Percentiles rank a stretch among this genome's conserved stretches.
phyloP scores from a whole-genome alignment of 1,140 invertebrate species.

The Zaprionus ornatus region DNA sequence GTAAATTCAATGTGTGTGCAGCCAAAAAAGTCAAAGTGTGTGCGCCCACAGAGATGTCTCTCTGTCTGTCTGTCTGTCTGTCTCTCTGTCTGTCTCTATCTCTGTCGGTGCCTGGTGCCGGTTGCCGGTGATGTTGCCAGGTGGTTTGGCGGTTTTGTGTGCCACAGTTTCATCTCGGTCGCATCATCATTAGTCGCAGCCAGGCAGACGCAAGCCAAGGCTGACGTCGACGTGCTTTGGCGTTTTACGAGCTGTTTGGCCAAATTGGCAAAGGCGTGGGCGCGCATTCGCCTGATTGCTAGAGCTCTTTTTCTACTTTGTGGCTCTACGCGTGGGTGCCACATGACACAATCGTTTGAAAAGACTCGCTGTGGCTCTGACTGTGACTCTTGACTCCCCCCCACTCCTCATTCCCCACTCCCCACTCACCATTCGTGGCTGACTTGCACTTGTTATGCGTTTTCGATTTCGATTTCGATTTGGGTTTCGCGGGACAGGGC shows the following conservation, averaged over 20 bases:
- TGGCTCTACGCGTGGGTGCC: slow-evolving; percentile 48
- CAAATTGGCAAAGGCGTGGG: slow-evolving; percentile 48
- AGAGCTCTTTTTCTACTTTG: slow-evolving; percentile 1
- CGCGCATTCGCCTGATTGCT: slow-evolving; percentile 35
- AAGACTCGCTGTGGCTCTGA: background rate
- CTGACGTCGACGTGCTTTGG: slow-evolving; percentile 21
- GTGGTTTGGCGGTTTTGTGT: background rate
- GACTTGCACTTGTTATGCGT: slow-evolving; percentile 74
- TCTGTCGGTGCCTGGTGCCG: slow-evolving; percentile 7
- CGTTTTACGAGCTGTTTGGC: slow-evolving; percentile 40
- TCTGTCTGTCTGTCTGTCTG: too few relatives aligned
- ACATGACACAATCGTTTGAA: slow-evolving; percentile 66
- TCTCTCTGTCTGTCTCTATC: too few relatives aligned
- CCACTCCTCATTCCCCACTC: too few relatives aligned
- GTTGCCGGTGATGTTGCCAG: slow-evolving; percentile 1
- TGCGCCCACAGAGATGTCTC: slow-evolving; percentile 42
- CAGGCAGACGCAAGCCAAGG: slow-evolving; percentile 33
- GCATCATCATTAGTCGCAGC: slow-evolving; percentile 41
- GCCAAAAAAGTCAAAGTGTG: slow-evolving; percentile 50
- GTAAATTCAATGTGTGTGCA: slow-evolving; percentile 34
- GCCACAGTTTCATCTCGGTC: slow-evolving; percentile 25
- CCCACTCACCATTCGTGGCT: slow-evolving; percentile 23
- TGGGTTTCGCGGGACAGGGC: slow-evolving; percentile 36
- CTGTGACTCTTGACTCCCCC: slow-evolving; percentile 11
- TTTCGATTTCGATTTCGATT: slow-evolving; percentile 56